Conservation (phyloP, 2,888 invertebrate genomes). For the Spodoptera picta region DNA sequence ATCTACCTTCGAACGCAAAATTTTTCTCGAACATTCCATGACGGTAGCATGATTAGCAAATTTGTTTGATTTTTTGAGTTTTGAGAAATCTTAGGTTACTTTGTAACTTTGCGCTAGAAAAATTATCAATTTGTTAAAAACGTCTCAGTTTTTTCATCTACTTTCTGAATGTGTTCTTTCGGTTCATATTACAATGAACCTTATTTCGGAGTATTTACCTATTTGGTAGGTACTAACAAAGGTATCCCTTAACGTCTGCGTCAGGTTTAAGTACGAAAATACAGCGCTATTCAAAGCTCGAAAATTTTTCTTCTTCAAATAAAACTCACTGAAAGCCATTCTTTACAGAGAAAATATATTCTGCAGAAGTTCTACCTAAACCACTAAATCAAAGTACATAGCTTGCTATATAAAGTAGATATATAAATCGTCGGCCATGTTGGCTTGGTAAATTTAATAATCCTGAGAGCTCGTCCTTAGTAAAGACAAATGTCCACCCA, state of each 20-base stretch:
- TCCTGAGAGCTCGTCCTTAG: slow-evolving; percentile 67
- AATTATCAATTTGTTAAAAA: no score
- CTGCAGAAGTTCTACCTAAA: slow-evolving; percentile 42
- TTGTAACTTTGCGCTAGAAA: no score
- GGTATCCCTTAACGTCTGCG: no score
- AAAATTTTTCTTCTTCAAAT: slow-evolving; percentile 29
- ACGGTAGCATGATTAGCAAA: no score
- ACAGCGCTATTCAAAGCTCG: slow-evolving; percentile 13
- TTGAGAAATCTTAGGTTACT: no score
- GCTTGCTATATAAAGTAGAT: slow-evolving; percentile 53
- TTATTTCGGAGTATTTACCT: no score
- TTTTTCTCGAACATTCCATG: slow-evolving; percentile 19
- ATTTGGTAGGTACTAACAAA: no score
- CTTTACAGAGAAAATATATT: slow-evolving; percentile 53
- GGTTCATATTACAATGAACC: no score
- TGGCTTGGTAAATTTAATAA: slow-evolving; percentile 81
- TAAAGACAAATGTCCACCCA: slow-evolving; percentile 79
- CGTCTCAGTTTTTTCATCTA: no score
- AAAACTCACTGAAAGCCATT: slow-evolving; percentile 44
- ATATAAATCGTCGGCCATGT: slow-evolving; percentile 68
- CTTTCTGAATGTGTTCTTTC: no score
- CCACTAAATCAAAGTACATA: slow-evolving; percentile 62
- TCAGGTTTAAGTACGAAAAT: slow-evolving; percentile 1
- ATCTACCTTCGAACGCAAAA: slow-evolving; percentile 18
- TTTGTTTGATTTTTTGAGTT: no score